Base-by-base conservation (phyloP, 2,113 vertebrate species). In the Hemiscyllium ocellatum region DNA sequence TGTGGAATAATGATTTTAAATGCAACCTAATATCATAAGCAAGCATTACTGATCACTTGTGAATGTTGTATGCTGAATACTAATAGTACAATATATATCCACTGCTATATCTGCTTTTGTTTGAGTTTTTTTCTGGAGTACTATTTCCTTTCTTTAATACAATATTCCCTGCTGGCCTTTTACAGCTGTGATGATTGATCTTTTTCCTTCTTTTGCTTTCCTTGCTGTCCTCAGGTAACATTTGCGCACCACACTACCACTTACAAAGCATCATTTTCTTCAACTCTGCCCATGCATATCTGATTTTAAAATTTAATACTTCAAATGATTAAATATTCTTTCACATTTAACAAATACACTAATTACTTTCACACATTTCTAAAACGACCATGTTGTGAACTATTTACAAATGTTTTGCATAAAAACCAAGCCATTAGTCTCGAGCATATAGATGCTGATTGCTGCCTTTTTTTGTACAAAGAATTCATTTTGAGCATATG, bases 151-250 rank as follows among this genome's bases (percentile, higher is more conserved):
- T 50, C 93, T 24, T 29, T 22, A 61, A 26, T 69, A 24, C 68
- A 95, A 72, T 72, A 95, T 69, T 94, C 65, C 65, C 93, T 66
- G 37, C 13, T 69, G 93, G 93, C 50, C 66, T 29, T 95, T 95
- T 95, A 95, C 15, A 22, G 22, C 42, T 95, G 50, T 26, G 93
- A 95, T 95, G 37, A 95, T 95, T 47, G 68, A 95, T 95, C 56
- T 12, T 68, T 72, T 95, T 70, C 47, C 93, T 47, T 95, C 47
- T 42, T 94, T 69, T 94, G 91, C 65, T 94, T 94, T 94, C 29
- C 66, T 94, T 68, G 93, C 70, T 26, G 66, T 70, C 66, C 94
- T 95, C 66, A 24, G 69, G 47, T 95, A 72, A 72, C 47, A 95
- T 95, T 47, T 95, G 26, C 22, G n/a, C 6, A 68, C 61, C 56